Percentiles rank a stretch among this genome's conserved stretches.
Evolutionary conservation across 2,797 vertebrate species (phyloP).

Genomic region (Poeciliopsis infans): DNA sequence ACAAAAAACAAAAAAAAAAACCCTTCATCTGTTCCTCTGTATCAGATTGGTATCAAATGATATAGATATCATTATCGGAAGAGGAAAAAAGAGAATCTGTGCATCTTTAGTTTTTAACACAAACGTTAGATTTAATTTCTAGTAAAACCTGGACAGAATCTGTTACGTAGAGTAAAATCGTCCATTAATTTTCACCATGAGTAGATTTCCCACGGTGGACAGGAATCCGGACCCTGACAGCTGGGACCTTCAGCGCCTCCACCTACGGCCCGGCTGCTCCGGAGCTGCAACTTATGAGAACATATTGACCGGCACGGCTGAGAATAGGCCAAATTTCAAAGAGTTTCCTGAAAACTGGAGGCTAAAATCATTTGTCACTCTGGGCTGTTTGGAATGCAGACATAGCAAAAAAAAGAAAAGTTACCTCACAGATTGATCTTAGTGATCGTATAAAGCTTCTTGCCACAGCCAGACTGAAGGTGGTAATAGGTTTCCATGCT

Average conservation of each 20-base stretch:
- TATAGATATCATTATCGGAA: too few species aligned
- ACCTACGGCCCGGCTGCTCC: background rate
- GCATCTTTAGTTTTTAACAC: too few species aligned
- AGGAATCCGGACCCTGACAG: background rate
- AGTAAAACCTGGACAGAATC: background rate
- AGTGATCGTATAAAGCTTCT: slow-evolving; percentile 78
- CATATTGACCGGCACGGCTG: slow-evolving; percentile 61
- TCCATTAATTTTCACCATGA: background rate
- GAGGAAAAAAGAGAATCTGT: too few species aligned
- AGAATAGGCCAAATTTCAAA: slow-evolving; percentile 68
- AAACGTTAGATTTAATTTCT: background rate
- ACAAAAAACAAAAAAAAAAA: too few species aligned
- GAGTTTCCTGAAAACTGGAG: slow-evolving; percentile 66
- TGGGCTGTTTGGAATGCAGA: slow-evolving; percentile 64
- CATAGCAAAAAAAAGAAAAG: slow-evolving; percentile 60
- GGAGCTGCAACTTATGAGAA: background rate
- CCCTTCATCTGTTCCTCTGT: too few species aligned
- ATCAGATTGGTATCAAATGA: too few species aligned
- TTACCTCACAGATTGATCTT: slow-evolving; percentile 74
- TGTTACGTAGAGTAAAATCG: background rate
- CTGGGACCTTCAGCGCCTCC: background rate
- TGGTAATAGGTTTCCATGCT: slow-evolving; percentile 71
- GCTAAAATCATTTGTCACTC: slow-evolving; percentile 75
- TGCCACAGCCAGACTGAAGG: slow-evolving; percentile 8
- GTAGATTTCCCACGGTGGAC: too few species aligned